A percentile compares a stretch with the other conserved stretches of the same genome.
Evolutionary conservation across 64 coral and sea anemone species (phyloP).

Genomic region (Anthopleura sola): DNA sequence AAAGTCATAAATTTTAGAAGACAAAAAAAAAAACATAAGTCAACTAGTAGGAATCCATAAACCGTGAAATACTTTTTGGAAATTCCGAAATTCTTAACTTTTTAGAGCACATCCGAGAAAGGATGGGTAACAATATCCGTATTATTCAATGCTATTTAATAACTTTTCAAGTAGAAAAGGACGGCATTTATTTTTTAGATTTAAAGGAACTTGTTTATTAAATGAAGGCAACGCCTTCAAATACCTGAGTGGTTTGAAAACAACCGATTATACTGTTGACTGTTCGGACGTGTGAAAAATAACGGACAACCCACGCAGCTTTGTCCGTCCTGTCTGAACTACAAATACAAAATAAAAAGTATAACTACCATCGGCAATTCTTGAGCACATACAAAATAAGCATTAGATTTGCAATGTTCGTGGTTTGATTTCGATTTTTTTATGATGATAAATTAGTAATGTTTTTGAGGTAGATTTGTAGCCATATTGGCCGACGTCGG

Average conservation of each 20-base stretch:
- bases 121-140: neutral
- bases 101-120: neutral
- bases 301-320: neutral
- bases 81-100: neutral
- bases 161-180: neutral
- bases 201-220: conserved; percentile 14
- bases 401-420: too few relatives aligned
- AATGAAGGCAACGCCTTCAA: neutral
- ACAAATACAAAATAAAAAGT: neutral
- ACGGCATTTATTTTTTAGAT: neutral
- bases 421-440: too few relatives aligned
- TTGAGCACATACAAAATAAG: too few relatives aligned
- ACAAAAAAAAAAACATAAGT: neutral
- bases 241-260: conserved; percentile 6
- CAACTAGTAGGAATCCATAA: neutral
- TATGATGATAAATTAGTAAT: too few relatives aligned
- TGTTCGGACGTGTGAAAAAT: neutral
- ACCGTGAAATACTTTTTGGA: neutral
- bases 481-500: too few relatives aligned
- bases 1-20: neutral
- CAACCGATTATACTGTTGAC: neutral
- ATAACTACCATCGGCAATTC: neutral
- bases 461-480: too few relatives aligned
- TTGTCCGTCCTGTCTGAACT: neutral
- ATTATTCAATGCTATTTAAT: neutral